Evolutionary conservation across 2,113 vertebrate genomes (phyloP).

Genomic region (Psittacara wagleri): DNA sequence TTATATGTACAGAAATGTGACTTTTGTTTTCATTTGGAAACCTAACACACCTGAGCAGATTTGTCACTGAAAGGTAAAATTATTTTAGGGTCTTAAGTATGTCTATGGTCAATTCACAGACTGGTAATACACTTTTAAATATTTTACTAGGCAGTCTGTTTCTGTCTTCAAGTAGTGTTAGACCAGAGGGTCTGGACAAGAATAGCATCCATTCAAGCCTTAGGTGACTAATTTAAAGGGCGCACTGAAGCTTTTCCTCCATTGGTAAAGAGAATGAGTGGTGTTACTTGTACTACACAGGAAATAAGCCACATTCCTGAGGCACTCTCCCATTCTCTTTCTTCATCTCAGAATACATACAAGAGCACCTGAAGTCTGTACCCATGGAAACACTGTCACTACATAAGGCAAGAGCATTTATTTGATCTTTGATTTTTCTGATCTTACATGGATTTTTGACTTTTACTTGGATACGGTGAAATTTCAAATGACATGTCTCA

Average conservation of each 20-base stretch:
- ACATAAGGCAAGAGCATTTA: background rate
- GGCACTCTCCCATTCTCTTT: background rate
- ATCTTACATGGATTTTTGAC: background rate
- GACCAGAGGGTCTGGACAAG: background rate
- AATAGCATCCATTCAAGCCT: background rate
- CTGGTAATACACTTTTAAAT: background rate
- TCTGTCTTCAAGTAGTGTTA: background rate
- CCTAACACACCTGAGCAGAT: background rate
- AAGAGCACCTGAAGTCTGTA: background rate
- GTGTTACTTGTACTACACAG: background rate
- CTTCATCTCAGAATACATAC: background rate
- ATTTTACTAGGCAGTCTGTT: background rate
- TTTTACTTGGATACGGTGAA: background rate
- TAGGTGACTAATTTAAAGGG: background rate
- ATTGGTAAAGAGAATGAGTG: background rate
- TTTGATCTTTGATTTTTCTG: background rate
- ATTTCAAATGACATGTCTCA: background rate
- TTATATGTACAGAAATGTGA: background rate
- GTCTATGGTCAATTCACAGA: background rate
- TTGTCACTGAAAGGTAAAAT: background rate
- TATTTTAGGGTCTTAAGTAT: background rate
- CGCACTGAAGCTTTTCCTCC: background rate
- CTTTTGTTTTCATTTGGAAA: background rate
- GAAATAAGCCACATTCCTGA: background rate
- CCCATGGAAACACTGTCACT: constrained; percentile 18